These are phyloP conservation scores for Epizoanthus stellaris DNA, from an alignment of 92 coral and sea anemone genomes.

Conservation along the genomic window DNA sequence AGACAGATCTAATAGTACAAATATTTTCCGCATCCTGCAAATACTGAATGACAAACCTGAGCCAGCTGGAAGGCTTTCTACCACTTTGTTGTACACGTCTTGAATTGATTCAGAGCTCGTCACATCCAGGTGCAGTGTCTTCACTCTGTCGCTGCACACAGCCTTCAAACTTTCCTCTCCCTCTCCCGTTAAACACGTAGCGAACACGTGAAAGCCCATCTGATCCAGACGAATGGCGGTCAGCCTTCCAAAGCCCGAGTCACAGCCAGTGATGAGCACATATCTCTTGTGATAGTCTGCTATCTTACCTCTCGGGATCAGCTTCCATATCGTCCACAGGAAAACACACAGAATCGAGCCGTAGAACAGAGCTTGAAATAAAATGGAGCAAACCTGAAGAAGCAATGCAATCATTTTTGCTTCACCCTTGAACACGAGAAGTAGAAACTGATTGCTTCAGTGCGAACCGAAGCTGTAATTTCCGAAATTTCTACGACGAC, in stretches of 20 bases:
- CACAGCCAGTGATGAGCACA: slow-evolving; percentile 81
- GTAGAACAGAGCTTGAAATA: too few species aligned
- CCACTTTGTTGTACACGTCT: slow-evolving; percentile 48
- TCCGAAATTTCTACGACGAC: too few species aligned
- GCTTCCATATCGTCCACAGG: too few species aligned
- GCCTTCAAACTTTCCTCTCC: slow-evolving; percentile 65
- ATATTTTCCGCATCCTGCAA: too few species aligned
- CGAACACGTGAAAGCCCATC: slow-evolving; percentile 80
- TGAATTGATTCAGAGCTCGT: slow-evolving; percentile 67
- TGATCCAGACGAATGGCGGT: slow-evolving; percentile 74
- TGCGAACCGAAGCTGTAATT: too few species aligned
- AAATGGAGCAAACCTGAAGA: too few species aligned
- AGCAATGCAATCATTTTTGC: too few species aligned
- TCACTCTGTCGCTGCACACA: slow-evolving; percentile 42
- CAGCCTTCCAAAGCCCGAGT: slow-evolving; percentile 76
- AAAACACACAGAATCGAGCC: too few species aligned
- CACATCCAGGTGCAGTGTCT: slow-evolving; percentile 48
- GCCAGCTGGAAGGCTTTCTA: slow-evolving; percentile 29
- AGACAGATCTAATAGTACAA: too few species aligned
- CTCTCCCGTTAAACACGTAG: slow-evolving; percentile 79
- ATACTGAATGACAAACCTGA: slow-evolving; percentile 4
- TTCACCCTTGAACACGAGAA: too few species aligned
- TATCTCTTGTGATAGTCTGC: slow-evolving; percentile 52
- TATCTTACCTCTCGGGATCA: slow-evolving; percentile 33
- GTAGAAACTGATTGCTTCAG: too few species aligned